Evolutionary conservation across 2,113 vertebrate species (phyloP), one percentile per base, ranked within the genome.

Genomic region (Ia io): DNA sequence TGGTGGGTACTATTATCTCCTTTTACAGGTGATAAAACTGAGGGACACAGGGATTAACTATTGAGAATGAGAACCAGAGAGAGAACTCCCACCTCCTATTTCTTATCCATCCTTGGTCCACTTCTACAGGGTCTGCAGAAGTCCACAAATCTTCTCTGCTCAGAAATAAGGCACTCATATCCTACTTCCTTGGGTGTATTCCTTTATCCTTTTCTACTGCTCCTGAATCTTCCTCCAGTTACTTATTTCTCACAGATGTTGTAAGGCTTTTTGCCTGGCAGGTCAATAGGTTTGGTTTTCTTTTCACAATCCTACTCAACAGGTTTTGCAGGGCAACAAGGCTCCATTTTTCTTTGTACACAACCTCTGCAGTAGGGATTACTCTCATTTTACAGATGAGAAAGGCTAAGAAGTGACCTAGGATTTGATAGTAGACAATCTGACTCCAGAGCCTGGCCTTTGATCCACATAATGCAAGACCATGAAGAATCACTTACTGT

Each of bases 1-100:
- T 40, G 25, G 51, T 44, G 69, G 40, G 9, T 69, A 51, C 49
- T 63, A 56, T 70, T 51, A 53, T 20, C 22, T 56, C 63, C 71
- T 67, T 88, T 88, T 88, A 79, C 14, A 74, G 40, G 51, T 88
- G 87, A 93, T 23, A 49, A 87, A 91, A 93, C 5, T 42, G 63
- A 91, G 25, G 40, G 22, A 51, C n/a, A 70, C 6, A 40, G 87
- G 49, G 32, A 84, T 83, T 63, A 85, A 73, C 73, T 91, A 79
- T 71, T 8, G 6, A 56, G 20, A 63, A 9, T 17, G 13, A 22
- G 20, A 92, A 30, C 32, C 1, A 49, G 23, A n/a, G 6, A 49
- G 37, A 9, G 9, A 78, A 9, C 1, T 7, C 1, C 8, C 47
- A 44, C 17, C 16, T 12, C 30, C 53, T 61, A 51, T 35, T 77